phyloP scores from a whole-genome alignment of 2,797 vertebrate species.

The Lacerta bilineata region DNA sequence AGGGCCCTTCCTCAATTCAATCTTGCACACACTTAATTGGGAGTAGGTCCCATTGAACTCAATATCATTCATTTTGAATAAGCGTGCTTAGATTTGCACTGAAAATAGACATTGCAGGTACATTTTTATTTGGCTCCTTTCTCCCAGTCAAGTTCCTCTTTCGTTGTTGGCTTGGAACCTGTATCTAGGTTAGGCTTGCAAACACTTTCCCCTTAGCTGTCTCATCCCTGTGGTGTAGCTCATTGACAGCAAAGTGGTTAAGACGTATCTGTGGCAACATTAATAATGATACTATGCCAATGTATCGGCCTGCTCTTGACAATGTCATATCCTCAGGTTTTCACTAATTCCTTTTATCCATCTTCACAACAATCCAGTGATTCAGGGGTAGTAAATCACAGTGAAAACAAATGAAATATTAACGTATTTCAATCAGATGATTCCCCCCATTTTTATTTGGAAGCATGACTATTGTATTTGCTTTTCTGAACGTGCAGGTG shows the following conservation, averaged over 20 bases:
- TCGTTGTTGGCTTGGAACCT: conserved; percentile 13
- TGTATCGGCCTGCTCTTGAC: neutral
- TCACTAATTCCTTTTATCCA: neutral
- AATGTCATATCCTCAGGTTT: neutral
- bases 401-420: neutral
- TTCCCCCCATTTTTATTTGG: neutral
- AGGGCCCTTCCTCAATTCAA: too few species aligned
- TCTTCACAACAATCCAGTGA: neutral
- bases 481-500: neutral
- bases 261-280: neutral
- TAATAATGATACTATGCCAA: neutral
- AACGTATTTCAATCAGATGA: neutral
- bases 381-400: neutral
- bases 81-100: neutral
- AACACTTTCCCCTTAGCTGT: neutral
- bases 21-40: neutral
- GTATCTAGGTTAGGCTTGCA: neutral
- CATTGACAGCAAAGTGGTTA: neutral
- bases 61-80: neutral
- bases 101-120: neutral
- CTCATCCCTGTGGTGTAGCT: conserved; percentile 4
- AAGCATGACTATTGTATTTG: neutral
- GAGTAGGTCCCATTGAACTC: neutral
- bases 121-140: neutral
- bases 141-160: neutral